Base-by-base conservation (phyloP, 2,888 invertebrate genomes). In the Tetragnatha montana region DNA sequence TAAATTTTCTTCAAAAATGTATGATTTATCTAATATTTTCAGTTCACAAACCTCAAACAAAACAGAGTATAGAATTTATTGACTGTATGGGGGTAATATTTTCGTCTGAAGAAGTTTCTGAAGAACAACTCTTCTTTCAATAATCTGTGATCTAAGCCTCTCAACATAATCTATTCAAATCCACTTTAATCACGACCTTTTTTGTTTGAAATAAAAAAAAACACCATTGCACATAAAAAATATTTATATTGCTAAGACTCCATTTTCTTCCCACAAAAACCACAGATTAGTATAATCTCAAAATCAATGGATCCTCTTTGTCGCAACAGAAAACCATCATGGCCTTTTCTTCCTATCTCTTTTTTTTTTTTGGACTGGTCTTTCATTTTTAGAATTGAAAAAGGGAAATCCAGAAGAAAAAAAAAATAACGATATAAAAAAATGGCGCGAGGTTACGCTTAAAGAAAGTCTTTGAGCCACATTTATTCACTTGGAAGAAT, bases 401-500 rank as follows among this genome's bases (percentile, higher is more conserved):
- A 51, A 51, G 49, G 14, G 0, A 35, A 35, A 19, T n/a, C 50
- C 17, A n/a, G 50, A 76, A 76, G 14, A 10, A 19, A n/a, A 22
- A 21, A 76, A 12, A 19, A 74, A n/a, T n/a, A n/a, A 6, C 49
- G 8, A 21, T 50, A 49, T 4, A 19, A 50, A 49, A 76, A 50
- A 35, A 76, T 76, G 49, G 22, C 50, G 50, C 8, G n/a, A 17
- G 60, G 60, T 12, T 60, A 21, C 60, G 35, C 50, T 35, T 35
- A 68, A 21, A 78, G 22, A 79, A 79, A 10, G 78, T 21, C 14
- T 73, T 51, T 50, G 21, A 73, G 71, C 19, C 50, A 19, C 74
- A 69, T 83, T 74, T 83, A 75, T 75, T 75, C 74, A 75, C 17
- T 83, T 35, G 60, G 74, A 68, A 75, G 47, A 51, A 75, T 83